Percentiles rank a stretch among this genome's conserved stretches.
phyloP scores from a whole-genome alignment of 2,797 vertebrate species.

The Pipistrellus kuhlii region DNA sequence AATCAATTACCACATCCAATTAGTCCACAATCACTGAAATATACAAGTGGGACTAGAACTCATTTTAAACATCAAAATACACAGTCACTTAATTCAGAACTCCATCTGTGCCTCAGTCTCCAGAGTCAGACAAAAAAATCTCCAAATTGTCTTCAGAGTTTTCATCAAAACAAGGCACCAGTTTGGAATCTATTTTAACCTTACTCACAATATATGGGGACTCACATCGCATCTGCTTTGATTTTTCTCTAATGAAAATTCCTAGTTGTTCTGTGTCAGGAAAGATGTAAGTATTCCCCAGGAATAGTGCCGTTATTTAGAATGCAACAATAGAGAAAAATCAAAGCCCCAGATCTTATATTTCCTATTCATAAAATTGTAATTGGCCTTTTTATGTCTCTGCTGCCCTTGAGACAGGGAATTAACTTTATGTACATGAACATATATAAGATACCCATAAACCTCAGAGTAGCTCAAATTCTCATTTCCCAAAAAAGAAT shows the following conservation, averaged over 20 bases:
- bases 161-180: conserved; percentile 68
- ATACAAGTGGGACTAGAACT: conserved; percentile 60
- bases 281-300: conserved; percentile 65
- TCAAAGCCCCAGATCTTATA: conserved; percentile 53
- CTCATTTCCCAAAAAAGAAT: conserved; percentile 61
- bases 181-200: conserved; percentile 73
- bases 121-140: conserved; percentile 63
- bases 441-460: conserved; percentile 65
- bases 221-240: conserved; percentile 63
- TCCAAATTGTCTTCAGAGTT: conserved; percentile 70
- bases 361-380: conserved; percentile 79
- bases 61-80: conserved; percentile 71
- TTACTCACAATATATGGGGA: conserved; percentile 53
- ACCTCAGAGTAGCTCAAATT: conserved; percentile 71
- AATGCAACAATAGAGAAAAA: conserved; percentile 75
- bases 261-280: conserved; percentile 58
- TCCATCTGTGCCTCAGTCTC: conserved; percentile 69
- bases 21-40: conserved; percentile 72
- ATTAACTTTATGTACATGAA: conserved; percentile 74
- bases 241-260: conserved; percentile 75
- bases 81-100: conserved; percentile 72
- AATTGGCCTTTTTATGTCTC: conserved; percentile 79
- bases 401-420: conserved; percentile 72
- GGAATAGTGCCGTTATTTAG: conserved; percentile 69
- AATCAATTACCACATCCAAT: conserved; percentile 82